Conservation (phyloP, 1,140 invertebrate genomes). For the Acromyrmex echinatior region DNA sequence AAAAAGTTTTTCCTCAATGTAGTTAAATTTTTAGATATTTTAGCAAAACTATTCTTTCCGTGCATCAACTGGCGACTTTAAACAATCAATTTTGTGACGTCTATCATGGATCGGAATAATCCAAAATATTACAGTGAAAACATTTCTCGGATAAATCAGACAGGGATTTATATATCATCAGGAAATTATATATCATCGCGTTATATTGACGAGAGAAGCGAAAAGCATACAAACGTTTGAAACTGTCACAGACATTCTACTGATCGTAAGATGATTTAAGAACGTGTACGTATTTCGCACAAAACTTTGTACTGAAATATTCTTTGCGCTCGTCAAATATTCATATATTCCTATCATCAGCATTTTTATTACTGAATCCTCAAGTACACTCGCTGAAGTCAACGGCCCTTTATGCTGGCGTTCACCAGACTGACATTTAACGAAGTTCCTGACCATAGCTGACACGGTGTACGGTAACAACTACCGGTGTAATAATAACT, state of each 20-base stretch:
- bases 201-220: neutral
- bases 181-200: neutral
- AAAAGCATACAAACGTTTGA: neutral
- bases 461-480: neutral
- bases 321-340: neutral
- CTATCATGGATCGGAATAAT: neutral
- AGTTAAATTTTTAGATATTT: too few relatives aligned
- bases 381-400: neutral
- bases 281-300: neutral
- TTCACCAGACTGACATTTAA: neutral
- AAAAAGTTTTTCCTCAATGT: too few relatives aligned
- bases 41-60: too few relatives aligned
- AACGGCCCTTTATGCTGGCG: neutral
- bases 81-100: neutral
- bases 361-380: slow-evolving; percentile 8
- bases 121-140: neutral
- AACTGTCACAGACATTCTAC: neutral
- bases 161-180: too few relatives aligned
- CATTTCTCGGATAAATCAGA: neutral
- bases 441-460: neutral
- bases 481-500: slow-evolving; percentile 3
- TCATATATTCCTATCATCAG: neutral
- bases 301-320: neutral
- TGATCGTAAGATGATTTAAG: neutral
- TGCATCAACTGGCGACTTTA: neutral